phyloP scores from a whole-genome alignment of 2,113 vertebrate genomes.

The Corythornis vintsioides region DNA sequence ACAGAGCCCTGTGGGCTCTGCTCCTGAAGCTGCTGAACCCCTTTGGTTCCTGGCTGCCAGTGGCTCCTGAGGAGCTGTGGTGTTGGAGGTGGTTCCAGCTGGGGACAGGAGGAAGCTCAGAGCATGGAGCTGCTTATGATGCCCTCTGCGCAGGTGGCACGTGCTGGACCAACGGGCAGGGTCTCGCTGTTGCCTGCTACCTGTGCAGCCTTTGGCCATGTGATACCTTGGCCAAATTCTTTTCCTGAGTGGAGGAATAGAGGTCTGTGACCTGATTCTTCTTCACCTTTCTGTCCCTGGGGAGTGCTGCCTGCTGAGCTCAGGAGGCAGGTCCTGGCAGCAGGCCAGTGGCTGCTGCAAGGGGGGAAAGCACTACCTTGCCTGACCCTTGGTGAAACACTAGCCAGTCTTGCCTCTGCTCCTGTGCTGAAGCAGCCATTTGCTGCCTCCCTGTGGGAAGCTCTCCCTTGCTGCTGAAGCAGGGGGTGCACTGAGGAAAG shows the following conservation, averaged over 20 bases:
- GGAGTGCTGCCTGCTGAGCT: not conserved
- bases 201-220: not conserved
- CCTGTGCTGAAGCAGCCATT: not conserved
- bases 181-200: not conserved
- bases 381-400: not conserved
- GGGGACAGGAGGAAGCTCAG: not conserved
- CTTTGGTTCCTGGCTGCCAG: not conserved
- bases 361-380: not conserved
- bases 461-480: not conserved
- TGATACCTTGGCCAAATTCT: not conserved
- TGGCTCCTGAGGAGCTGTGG: not conserved
- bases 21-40: not conserved
- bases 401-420: not conserved
- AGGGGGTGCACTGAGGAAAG: not conserved
- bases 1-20: not conserved
- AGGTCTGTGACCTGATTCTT: constrained; percentile 11
- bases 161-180: not conserved
- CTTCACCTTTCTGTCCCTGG: not conserved
- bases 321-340: constrained; percentile 3
- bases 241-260: not conserved
- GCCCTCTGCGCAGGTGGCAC: fast-evolving
- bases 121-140: not conserved
- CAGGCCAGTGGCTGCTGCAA: not conserved
- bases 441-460: constrained; percentile 37
- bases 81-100: fast-evolving